Evolutionary conservation across 2,797 vertebrate species (phyloP), one percentile per base, ranked within the genome.

Genomic region (Allenopithecus nigroviridis): DNA sequence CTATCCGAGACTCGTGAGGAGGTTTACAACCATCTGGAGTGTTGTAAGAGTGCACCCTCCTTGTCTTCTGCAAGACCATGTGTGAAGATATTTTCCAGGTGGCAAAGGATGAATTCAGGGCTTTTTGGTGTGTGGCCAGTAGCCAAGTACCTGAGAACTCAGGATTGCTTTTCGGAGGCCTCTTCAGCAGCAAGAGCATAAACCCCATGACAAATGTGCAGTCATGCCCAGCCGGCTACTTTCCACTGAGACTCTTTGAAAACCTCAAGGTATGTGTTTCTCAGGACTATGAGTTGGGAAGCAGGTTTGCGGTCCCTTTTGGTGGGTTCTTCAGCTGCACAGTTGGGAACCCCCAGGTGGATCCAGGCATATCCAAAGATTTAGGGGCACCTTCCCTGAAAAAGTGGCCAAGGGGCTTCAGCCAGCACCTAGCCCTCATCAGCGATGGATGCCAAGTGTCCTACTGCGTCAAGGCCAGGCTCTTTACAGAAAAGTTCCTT

Each of bases 311-410:
- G 0, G 99, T 99, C 24, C 98, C 99, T 6, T 99, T 99, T 0
- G 99, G 99, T 14, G 99, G 99, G 30, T 99, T 99, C 98, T 99
- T 99, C 95, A 99, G 99, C 98, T 99, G 99, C 86, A 96, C 99
- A n/a, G 98, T 98, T 3, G 98, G 96, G 81, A 99, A 99, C 97
- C 99, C 99, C 0, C 95, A 99, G 96, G 98, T 98, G 0, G 95
- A 53, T 0, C 48, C 13, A 72, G 97, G 98, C 59, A 84, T 1
- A 7, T 17, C 78, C 22, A 55, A 1, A 41, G 93, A 92, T 6
- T 22, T 41, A 30, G 94, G 91, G 13, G 96, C 94, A 33, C 93
- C 97, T 21, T 85, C 97, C 0, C 5, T 94, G 87, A 99, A 98
- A 95, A 98, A 97, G 57, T 99, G 99, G 89, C 99, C 99, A 0